A percentile compares a stretch with the other conserved stretches of the same genome.
Conservation (phyloP, 2,797 vertebrate species). For the Gorsachius magnificus region DNA sequence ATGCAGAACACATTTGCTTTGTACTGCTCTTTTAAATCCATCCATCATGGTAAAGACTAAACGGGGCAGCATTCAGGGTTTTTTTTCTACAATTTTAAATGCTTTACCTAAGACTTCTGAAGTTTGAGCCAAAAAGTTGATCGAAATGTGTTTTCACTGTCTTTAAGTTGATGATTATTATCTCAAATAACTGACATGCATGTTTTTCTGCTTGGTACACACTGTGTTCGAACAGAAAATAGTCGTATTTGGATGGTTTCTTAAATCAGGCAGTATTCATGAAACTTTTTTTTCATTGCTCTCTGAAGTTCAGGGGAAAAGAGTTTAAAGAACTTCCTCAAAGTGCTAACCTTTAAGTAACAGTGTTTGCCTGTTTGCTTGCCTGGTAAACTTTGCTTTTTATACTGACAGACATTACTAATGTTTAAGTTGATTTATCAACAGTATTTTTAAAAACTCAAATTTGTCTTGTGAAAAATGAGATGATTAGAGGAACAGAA, state of each 20-base stretch:
- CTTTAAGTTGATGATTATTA: conserved; percentile 61
- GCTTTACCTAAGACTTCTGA: conserved; percentile 53
- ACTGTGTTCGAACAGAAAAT: conserved; percentile 74
- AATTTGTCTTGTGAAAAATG: conserved; percentile 93
- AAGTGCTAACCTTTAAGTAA: conserved; percentile 88
- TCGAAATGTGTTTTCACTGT: conserved; percentile 75
- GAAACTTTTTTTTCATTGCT: conserved; percentile 42
- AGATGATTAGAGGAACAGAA: conserved; percentile 94
- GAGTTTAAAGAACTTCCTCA: conserved; percentile 87
- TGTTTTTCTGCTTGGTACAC: conserved; percentile 77
- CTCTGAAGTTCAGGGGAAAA: conserved; percentile 75
- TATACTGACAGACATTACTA: conserved; percentile 96
- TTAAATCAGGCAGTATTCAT: conserved; percentile 68
- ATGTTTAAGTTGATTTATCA: conserved; percentile 97
- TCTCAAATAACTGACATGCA: conserved; percentile 65
- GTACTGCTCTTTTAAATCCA: conserved; percentile 54
- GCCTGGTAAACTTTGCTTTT: conserved; percentile 92
- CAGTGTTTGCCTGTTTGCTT: conserved; percentile 91
- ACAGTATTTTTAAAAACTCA: conserved; percentile 90
- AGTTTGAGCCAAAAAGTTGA: conserved; percentile 70
- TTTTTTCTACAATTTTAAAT: conserved; percentile 60
- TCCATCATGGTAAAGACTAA: conserved; percentile 24
- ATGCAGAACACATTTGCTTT: conserved; percentile 4
- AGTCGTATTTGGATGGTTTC: conserved; percentile 69
- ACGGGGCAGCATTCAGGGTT: conserved; percentile 32